Base-by-base conservation (phyloP, 2,888 invertebrate species). In the Cosmopolites sordidus region DNA sequence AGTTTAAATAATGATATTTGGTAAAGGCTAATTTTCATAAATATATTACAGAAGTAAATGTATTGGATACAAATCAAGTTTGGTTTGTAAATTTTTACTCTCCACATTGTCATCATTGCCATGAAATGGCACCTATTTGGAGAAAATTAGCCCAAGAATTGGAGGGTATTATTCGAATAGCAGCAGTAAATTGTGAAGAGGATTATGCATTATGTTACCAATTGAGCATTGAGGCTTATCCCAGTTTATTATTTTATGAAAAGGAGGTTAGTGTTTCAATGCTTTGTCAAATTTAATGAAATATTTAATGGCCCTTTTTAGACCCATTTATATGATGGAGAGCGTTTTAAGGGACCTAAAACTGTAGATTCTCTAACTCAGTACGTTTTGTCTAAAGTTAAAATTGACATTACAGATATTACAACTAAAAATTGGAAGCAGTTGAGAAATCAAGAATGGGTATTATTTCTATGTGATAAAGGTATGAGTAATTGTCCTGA, bases 31-130 rank as follows among this genome's bases (percentile, higher is more conserved):
- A n/a, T n/a, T n/a, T n/a, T n/a, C n/a, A 18, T 47, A 14, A 9
- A 49, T 40, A 37, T 12, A 58, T 67, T 68, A 29, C 58, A 78
- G 77, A 75, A 61, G 67, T 76, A 44, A 76, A 74, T 60, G 69
- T 78, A 33, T 55, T 73, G 51, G 73, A 76, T 56, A 78, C 80
- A 27, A 81, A 82, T 47, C 87, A 86, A 56, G 79, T 85, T 22
- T 87, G 92, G 86, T 90, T 92, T 69, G 80, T 93, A 54, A 92
- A 92, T 73, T 92, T 88, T 71, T 93, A 92, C 73, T 91, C 91
- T 1, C 87, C 92, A 1, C 84, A 85, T 68, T 92, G 92, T 68
- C 84, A 86, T 15, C 92, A 92, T 61, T 93, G 92, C 67, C 91
- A 92, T 69, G 81, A 81, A 58, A 75, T 92, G 61, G 90, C 89